Evolutionary conservation across 2,888 invertebrate genomes (phyloP), one percentile per base, ranked within the genome.

Genomic region (Heliconius sara): DNA sequence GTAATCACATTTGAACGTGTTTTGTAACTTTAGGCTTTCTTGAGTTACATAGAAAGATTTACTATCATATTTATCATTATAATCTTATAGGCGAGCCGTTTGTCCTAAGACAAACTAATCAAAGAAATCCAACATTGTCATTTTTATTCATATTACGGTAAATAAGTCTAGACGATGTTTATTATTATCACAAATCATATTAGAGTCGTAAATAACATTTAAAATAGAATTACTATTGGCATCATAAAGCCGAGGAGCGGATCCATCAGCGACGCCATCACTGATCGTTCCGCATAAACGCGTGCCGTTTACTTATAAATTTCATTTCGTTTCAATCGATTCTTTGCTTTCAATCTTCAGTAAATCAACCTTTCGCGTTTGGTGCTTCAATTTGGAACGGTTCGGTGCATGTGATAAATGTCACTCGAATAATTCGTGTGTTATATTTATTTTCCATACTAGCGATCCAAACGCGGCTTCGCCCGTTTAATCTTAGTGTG

Each of bases 291-390:
- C 88, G 88, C 90, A 90, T 92, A 91, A 88, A 85, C 88, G 87
- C 86, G 87, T 84, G 85, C 85, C 89, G 87, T 89, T 91, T 92
- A 90, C 89, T 91, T 91, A 87, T 90, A 91, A 91, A 93, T 92
- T 91, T 90, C 88, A 89, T 91, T 93, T 89, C 86, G 87, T 87
- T 87, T 84, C 87, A 87, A 91, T 91, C 88, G 88, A 88, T 90
- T 88, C 86, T 84, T 84, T 85, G 85, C 85, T 86, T 85, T 83
- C 84, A 79, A 84, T 80, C 83, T 83, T 79, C 81, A 67, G 81
- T 83, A 80, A 83, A 80, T 81, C 80, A 76, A 76, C 81, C 83
- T 76, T 77, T 81, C 72, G 72, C 43, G 65, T 65, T 75, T 63
- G 75, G 63, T 27, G 75, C 75, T 75, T 63, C 75, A 75, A 65